phyloP scores from a whole-genome alignment of 2,797 vertebrate genomes.

The Crax fasciolata region DNA sequence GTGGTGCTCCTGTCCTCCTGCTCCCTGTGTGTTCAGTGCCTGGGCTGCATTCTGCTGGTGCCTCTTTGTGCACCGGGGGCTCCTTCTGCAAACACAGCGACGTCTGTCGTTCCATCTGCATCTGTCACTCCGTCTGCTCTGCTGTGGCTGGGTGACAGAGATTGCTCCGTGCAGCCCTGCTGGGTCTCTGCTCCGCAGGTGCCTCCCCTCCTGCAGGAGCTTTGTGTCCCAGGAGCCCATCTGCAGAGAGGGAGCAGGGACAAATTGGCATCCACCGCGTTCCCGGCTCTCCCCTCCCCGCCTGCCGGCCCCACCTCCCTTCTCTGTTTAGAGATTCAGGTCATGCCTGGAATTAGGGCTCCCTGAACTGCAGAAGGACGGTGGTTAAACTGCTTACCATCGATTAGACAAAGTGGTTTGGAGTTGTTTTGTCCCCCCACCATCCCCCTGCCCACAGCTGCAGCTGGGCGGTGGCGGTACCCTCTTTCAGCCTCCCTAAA shows the following conservation, averaged over 20 bases:
- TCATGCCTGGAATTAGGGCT: slow-evolving; percentile 69
- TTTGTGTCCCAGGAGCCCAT: slow-evolving; percentile 32
- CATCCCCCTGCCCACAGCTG: not conserved
- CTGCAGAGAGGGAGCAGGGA: not conserved
- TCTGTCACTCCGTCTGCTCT: not conserved
- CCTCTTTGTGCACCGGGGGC: not conserved
- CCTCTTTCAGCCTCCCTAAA: not conserved
- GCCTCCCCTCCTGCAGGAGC: not conserved
- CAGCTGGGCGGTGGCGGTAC: accelerated
- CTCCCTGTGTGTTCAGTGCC: not conserved
- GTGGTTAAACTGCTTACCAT: slow-evolving; percentile 60
- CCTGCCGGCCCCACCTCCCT: not conserved
- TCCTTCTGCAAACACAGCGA: not conserved
- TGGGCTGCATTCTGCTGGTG: not conserved
- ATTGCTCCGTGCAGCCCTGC: not conserved
- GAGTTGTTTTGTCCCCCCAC: slow-evolving; percentile 10
- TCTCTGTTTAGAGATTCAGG: slow-evolving; percentile 52
- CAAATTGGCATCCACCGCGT: slow-evolving; percentile 14
- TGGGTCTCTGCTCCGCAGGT: not conserved
- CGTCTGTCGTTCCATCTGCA: not conserved
- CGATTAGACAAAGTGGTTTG: slow-evolving; percentile 17
- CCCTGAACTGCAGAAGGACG: slow-evolving; percentile 28
- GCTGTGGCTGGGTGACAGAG: not conserved
- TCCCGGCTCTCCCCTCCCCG: not conserved
- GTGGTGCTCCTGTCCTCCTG: not conserved